Percentiles rank a stretch among this genome's conserved stretches.
These are phyloP conservation scores for Troides helena DNA, from an alignment of 2,888 invertebrate genomes.

Conservation along the genomic window DNA sequence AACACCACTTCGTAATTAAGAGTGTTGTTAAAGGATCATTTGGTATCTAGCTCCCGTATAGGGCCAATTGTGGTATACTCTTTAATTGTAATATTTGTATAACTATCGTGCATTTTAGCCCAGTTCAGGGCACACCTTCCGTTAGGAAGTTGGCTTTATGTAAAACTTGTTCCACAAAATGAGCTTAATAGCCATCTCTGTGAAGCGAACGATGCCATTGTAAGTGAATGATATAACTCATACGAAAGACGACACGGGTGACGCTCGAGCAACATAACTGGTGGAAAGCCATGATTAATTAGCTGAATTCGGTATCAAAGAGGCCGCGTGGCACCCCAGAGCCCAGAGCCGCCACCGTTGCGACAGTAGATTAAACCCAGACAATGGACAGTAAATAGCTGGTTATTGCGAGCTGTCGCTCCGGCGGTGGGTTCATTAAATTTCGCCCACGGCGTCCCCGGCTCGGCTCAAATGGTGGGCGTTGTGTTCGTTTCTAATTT, in stretches of 20 bases:
- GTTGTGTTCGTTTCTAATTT: constrained; percentile 45
- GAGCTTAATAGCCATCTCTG: too few relatives aligned
- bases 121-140: too few relatives aligned
- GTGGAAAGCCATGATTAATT: constrained; percentile 37
- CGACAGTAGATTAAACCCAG: constrained; percentile 36
- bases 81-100: too few relatives aligned
- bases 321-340: constrained; percentile 34
- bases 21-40: too few relatives aligned
- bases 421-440: constrained; percentile 54
- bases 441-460: constrained; percentile 53
- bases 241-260: constrained; percentile 5
- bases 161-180: too few relatives aligned
- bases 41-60: too few relatives aligned
- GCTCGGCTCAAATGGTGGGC: constrained; percentile 42
- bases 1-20: too few relatives aligned
- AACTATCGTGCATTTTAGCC: too few relatives aligned
- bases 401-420: constrained; percentile 52
- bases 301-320: constrained; percentile 39
- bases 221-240: constrained; percentile 10
- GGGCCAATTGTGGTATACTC: too few relatives aligned
- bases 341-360: constrained; percentile 30
- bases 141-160: too few relatives aligned
- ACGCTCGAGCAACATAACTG: constrained; percentile 8
- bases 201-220: neutral
- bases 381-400: constrained; percentile 59